Percentiles rank a stretch among this genome's conserved stretches.
phyloP scores from a whole-genome alignment of 92 coral and sea anemone species.

The Blastomussa wellsi region DNA sequence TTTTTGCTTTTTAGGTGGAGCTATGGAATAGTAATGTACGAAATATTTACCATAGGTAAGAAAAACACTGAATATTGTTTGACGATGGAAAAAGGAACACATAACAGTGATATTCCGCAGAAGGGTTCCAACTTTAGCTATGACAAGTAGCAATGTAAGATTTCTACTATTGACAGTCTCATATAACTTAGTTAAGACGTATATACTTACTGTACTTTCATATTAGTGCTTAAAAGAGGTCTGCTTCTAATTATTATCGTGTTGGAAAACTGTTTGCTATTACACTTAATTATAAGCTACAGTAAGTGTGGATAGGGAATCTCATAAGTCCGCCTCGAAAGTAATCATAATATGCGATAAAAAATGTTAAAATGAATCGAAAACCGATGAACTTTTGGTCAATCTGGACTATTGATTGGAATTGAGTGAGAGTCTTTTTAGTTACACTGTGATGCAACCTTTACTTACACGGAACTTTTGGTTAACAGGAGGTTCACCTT shows the following conservation, averaged over 20 bases:
- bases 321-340: no score
- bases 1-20: conserved; percentile 53
- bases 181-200: background rate
- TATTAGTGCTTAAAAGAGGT: background rate
- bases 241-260: no score
- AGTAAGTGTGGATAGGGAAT: no score
- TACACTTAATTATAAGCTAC: no score
- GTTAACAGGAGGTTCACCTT: conserved; percentile 74
- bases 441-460: background rate
- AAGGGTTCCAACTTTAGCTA: no score
- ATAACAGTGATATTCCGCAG: no score
- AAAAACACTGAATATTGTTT: background rate
- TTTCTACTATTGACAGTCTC: no score
- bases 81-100: background rate
- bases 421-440: background rate
- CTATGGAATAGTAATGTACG: conserved; percentile 70
- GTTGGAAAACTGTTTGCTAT: no score
- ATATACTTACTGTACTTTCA: no score
- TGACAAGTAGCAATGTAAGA: no score
- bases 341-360: no score
- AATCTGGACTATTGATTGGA: background rate
- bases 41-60: conserved; percentile 73
- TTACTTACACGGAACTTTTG: background rate
- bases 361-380: no score
- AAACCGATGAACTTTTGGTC: background rate